Base-by-base conservation (phyloP, 2,888 invertebrate species). In the Muschampia plurimacula region DNA sequence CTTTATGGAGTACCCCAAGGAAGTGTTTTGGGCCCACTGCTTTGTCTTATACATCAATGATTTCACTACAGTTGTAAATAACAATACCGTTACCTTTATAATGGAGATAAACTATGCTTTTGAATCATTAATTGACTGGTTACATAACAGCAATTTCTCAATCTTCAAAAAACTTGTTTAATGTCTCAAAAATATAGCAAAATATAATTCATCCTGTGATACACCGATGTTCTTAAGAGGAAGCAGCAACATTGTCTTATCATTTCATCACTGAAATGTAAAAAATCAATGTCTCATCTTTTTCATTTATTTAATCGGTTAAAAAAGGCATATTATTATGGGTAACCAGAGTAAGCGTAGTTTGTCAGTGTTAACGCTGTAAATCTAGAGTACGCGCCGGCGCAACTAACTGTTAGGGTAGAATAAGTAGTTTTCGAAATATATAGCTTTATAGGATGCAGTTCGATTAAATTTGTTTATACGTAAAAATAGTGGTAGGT, bases 401-500 rank as follows among this genome's bases (percentile, higher is more conserved):
- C 78, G 79, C 79, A 77, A 72, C 71, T 78, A 79, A 78, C 66
- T 77, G 76, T 79, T 81, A 83, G 83, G 74, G 80, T 89, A 87
- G 86, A 75, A 78, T 83, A 83, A 80, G 84, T 90, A 90, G 88
- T 86, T 88, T 89, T 91, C 88, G 88, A 90, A 89, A 87, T 90
- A 90, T 82, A 84, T 92, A 91, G 91, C 89, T 91, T 91, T 86
- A 84, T 91, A 91, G 91, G 83, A 83, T 78, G 86, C 88, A 87
- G 86, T 83, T 83, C 81, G 82, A 86, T 80, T 82, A 86, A 89
- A 87, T 87, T 87, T 84, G 89, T 92, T 91, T 92, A 87, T 91
- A 91, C 86, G 83, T 89, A 88, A 83, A 84, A 78, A 78, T 86
- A 75, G 81, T 82, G 67, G 79, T 83, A 89, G 89, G 84, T 76